phyloP scores from a whole-genome alignment of 2,888 invertebrate genomes.

The Pterostichus niger region DNA sequence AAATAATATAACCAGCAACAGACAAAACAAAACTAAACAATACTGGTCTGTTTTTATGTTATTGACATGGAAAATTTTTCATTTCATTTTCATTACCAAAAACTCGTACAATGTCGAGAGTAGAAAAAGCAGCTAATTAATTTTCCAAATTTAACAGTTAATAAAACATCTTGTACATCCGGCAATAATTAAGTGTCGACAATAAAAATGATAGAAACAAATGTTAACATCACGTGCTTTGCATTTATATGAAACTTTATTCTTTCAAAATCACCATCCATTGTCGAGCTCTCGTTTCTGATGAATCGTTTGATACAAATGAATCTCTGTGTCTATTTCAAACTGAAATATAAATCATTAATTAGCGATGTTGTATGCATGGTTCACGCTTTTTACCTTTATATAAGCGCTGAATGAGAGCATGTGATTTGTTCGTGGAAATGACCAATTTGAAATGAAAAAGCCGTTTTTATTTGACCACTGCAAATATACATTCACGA shows the following conservation, averaged over 20 bases:
- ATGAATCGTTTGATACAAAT: slow-evolving; percentile 50
- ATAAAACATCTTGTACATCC: slow-evolving; percentile 14
- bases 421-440: slow-evolving; percentile 42
- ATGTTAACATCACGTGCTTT: slow-evolving; percentile 22
- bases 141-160: slow-evolving; percentile 14
- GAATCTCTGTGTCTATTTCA: slow-evolving; percentile 49
- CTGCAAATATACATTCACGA: slow-evolving; percentile 26
- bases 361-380: slow-evolving; percentile 51
- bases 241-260: neutral
- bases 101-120: slow-evolving; percentile 7
- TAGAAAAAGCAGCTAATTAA: slow-evolving; percentile 3
- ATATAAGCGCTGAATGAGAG: slow-evolving; percentile 30
- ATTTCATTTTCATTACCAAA: neutral
- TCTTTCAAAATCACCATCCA: slow-evolving; percentile 16
- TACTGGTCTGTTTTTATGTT: too few species aligned
- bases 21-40: too few species aligned
- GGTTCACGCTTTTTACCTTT: slow-evolving; percentile 54
- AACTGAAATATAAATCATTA: slow-evolving; percentile 56
- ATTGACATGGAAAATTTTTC: too few species aligned
- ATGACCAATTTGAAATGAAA: slow-evolving; percentile 55
- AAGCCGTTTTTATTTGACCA: slow-evolving; percentile 36
- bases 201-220: slow-evolving; percentile 41
- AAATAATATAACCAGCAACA: too few species aligned
- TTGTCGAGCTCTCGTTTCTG: slow-evolving; percentile 31
- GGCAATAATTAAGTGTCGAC: slow-evolving; percentile 16